Evolutionary conservation across 2,113 vertebrate genomes (phyloP), one percentile per base, ranked within the genome.

Genomic region (Scopus umbretta): DNA sequence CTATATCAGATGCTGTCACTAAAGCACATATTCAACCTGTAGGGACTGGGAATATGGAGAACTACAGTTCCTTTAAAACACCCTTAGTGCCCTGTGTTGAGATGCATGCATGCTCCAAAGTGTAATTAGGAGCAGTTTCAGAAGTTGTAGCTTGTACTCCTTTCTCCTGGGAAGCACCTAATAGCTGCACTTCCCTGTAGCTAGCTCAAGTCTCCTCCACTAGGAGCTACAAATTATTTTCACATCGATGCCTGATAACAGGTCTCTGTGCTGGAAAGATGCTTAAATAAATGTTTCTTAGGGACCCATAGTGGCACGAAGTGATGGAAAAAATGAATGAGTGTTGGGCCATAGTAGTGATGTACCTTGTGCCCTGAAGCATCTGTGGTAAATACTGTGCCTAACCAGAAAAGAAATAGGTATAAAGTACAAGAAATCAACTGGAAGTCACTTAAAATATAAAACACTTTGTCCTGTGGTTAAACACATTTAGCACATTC

Each of bases 401-500:
- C 42, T 83, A 61, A 56, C 23, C 32, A 67, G 42, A 34, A 63
- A 91, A 75, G 15, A 55, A 86, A 27, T 16, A 53, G 15, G 12
- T 49, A 90, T 82, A 72, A 79, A 72, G 16, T 29, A 87, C 6
- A 50, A 90, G n/a, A 91, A 92, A 92, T 85, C 50, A 71, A 79
- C 30, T 88, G 62, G 25, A 96, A 93, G 16, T 17, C 5, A 80
- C 72, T 93, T 68, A 61, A 90, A 92, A 88, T 86, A 72, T 53
- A 68, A 90, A 80, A 15, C 34, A 73, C 27, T 90, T 96, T 81
- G 12, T 81, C 68, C 30, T 81, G 61, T 47, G 52, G 61, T 81
- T 92, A 84, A 96, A 80, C 5, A 71, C 59, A 79, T 84, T 89
- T 91, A 89, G 47, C 93, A 92, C 65, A 79, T 97, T 94, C 95